Conservation (phyloP, 64 coral and sea anemone genomes). For the Montipora efflorescens region DNA sequence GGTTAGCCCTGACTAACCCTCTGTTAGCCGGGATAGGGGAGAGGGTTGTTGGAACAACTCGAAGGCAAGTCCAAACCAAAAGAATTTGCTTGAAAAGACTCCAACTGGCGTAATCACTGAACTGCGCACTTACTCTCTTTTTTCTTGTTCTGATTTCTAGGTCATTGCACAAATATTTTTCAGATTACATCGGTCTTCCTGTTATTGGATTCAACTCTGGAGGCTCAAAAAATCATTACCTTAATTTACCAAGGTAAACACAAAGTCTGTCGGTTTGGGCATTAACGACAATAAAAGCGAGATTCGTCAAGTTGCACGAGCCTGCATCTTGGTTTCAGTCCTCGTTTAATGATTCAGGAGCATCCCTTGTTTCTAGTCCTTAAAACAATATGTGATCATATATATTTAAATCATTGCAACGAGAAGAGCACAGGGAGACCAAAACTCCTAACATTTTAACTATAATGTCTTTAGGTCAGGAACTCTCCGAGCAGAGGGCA, state of each 20-base stretch:
- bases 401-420: neutral
- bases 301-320: too few relatives aligned
- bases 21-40: too few relatives aligned
- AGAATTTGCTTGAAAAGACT: too few relatives aligned
- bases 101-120: neutral
- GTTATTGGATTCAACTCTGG: slow-evolving; percentile 42
- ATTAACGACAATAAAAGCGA: neutral
- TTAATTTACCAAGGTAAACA: neutral
- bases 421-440: neutral
- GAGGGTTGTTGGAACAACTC: too few relatives aligned
- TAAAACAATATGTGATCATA: too few relatives aligned
- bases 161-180: slow-evolving; percentile 4
- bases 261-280: neutral
- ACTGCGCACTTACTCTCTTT: neutral
- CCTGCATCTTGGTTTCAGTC: too few relatives aligned
- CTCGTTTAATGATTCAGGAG: too few relatives aligned
- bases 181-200: neutral
- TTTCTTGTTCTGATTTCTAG: neutral
- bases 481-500: neutral
- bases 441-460: neutral
- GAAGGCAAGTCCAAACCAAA: too few relatives aligned
- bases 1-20: too few relatives aligned
- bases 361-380: too few relatives aligned
- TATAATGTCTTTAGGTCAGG: neutral
- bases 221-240: neutral